Evolutionary conservation across 2,888 invertebrate species (phyloP), one percentile per base, ranked within the genome.

Genomic region (Opisthograptis luteolata): DNA sequence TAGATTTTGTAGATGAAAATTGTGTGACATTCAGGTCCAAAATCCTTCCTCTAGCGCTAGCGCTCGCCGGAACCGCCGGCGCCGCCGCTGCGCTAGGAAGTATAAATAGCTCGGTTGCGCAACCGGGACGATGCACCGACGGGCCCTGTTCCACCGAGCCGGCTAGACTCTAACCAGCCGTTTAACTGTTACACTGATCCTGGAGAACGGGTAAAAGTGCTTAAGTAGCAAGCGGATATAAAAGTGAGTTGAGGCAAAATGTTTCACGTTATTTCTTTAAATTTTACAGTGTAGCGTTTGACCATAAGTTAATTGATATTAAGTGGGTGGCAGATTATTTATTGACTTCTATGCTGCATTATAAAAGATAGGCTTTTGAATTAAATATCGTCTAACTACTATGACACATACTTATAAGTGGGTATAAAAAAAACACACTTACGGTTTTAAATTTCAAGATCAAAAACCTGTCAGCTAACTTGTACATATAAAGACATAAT

Each of bases 71-170:
- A 43, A 43, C 49, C 20, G 39, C 51, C 58, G 61, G 25, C 32
- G 32, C 34, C 32, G 32, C 34, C 13, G 36, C 54, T 58, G 61
- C 55, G 62, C 60, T 68, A 69, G 70, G 66, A 57, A 31, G 62
- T 76, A 78, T 76, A 64, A 70, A 76, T 77, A 77, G 68, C 54
- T 19, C n/a, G 25, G 44, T 80, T 79, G 63, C 76, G 73, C 60
- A 80, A 79, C 68, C 41, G 66, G 77, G 76, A 54, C 79, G 76
- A 76, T 80, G 80, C 79, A 77, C 79, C 66, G 50, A 34, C 45
- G 31, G 45, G 45, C 45, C 59, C 55, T 42, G 39, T 40, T 47
- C 42, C 68, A 64, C 61, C 43, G 25, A 34, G 4, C 12, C 20
- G 4, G 25, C 19, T 3, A 17, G 8, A 22, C 20, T 12, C 13